Evolutionary conservation across 2,113 vertebrate genomes (phyloP), one percentile per base, ranked within the genome.

Genomic region (Nicator chloris): DNA sequence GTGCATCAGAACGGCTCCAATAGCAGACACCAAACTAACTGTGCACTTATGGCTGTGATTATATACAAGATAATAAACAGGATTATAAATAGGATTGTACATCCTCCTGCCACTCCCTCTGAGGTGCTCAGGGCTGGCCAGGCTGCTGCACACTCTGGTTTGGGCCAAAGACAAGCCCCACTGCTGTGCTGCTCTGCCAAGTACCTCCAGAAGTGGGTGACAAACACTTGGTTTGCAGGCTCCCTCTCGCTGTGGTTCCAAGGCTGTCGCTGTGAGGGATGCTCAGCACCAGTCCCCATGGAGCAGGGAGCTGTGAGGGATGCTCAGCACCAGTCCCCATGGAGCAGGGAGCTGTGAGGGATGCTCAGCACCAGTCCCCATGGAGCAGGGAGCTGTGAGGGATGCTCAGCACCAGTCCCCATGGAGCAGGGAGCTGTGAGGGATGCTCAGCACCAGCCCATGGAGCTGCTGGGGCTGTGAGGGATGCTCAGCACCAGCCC

Each of bases 181-280:
- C 44, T 77, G 45, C 54, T 26, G 1, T 28, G 27, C 37, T 64
- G 23, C 35, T 64, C n/a, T 69, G 23, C 24, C 28, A 27, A 44
- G 16, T 6, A 53, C 4, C 54, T 73, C 26, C 3, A 60, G 45
- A 18, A 22, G 26, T 1, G 30, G 18, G 15, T 33, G 26, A 88
- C 6, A 15, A 80, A 35, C 68, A 5, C 33, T 6, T 16, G 10
- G 23, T n/a, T 26, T 27, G 11, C 26, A 33, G n/a, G n/a, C 27
- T 35, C 13, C 15, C 56, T 12, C 10, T 9, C 2, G 1, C 57
- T 15, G 54, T 3, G 19, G 19, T 1, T 6, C n/a, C 45, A 22
- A 22, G 31, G 42, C 37, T 71, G 78, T 30, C 7, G 4, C 6
- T 23, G 8, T 21, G 37, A 65, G 24, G 61, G 85, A 44, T 80